Evolutionary conservation across 1,140 invertebrate species (phyloP), one percentile per base, ranked within the genome.

Genomic region (Yoshiicerus persimilis): DNA sequence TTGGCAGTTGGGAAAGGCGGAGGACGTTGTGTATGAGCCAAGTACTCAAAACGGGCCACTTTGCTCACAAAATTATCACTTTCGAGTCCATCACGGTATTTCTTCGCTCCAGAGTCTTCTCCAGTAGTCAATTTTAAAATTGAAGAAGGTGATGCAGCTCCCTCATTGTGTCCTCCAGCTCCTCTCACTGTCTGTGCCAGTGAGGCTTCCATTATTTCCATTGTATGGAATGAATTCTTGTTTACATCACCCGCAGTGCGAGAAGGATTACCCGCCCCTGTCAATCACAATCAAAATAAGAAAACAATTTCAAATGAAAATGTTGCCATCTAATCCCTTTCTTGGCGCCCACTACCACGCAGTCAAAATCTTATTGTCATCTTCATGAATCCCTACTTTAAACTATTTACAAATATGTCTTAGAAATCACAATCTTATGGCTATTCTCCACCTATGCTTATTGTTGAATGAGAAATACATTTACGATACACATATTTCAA

Each of bases 11-110:
- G 86, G 41, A 86, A 88, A 64, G 86, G 70, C 36, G 84, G 56
- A 88, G 56, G 85, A 80, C 34, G 88, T 62, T 90, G 87, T 77
- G 87, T 91, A 86, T 91, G 88, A 9, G 91, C 87, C 39, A 92
- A 86, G 83, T 87, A 91, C 75, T 92, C 92, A 89, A 92, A 92
- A 75, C 91, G 89, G n/a, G 92, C 91, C 16, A 92, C 88, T 91
- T 92, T 92, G 56, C 91, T 91, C 34, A 91, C 91, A 89, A 92
- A 91, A 87, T 91, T 91, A 87, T 91, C 90, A 90, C 91, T 91
- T 87, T 92, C 91, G 23, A 91, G 39, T 39, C 89, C 89, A 87
- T 91, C 91, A 38, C 89, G 25, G 62, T 87, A 91, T 87, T 88
- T 87, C 38, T 87, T 85, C 11, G 25, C 11, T 30, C 66, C 30